phyloP scores from a whole-genome alignment of 2,797 vertebrate genomes.

The Malurus splendens region DNA sequence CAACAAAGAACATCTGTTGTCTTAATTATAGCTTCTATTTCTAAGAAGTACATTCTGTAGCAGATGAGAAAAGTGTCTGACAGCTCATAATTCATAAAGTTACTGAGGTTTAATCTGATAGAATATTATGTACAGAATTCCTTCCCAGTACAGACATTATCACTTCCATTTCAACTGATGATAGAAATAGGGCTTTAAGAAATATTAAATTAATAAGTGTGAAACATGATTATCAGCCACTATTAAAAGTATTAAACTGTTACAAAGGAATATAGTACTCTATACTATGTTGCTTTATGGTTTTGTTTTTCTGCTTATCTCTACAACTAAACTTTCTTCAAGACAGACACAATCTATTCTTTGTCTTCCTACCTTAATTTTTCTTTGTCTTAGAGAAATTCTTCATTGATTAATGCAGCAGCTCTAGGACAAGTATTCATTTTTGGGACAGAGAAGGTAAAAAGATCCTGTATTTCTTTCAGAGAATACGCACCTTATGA shows the following conservation, averaged over 20 bases:
- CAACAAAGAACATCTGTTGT: slow-evolving; percentile 77
- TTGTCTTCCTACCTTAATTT: not conserved
- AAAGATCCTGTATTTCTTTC: not conserved
- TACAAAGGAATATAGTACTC: not conserved
- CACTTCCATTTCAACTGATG: slow-evolving; percentile 46
- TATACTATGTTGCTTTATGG: not conserved
- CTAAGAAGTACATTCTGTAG: slow-evolving; percentile 77
- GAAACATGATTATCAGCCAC: not conserved
- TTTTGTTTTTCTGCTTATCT: not conserved
- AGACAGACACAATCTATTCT: not conserved
- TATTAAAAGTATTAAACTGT: not conserved
- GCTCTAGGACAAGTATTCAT: not conserved
- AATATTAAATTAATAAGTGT: not conserved
- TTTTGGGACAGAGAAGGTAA: not conserved
- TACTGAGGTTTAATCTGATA: slow-evolving; percentile 69
- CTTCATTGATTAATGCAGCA: not conserved
- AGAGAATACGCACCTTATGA: not conserved
- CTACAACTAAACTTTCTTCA: not conserved
- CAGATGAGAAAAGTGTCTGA: slow-evolving; percentile 71
- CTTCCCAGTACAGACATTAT: slow-evolving; percentile 37
- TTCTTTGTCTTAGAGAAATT: not conserved
- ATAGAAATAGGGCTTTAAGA: slow-evolving; percentile 8
- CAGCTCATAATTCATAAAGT: slow-evolving; percentile 76
- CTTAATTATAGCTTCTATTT: slow-evolving; percentile 79
- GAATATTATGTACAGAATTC: slow-evolving; percentile 73